These are phyloP conservation scores for Amphimallon solstitiale DNA, from an alignment of 2,888 invertebrate species.

Conservation along the genomic window DNA sequence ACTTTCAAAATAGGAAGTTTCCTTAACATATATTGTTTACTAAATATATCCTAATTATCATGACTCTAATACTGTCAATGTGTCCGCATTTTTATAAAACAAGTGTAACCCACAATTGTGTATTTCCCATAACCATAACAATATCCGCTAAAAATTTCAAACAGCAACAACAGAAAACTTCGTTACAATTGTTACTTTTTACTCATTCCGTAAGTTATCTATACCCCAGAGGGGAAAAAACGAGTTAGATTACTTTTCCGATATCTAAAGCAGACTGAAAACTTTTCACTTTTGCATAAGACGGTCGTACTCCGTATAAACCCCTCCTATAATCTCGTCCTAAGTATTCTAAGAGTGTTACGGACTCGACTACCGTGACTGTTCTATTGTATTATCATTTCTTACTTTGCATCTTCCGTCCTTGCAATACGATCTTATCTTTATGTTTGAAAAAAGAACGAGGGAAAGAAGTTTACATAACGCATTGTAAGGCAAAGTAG, in stretches of 20 bases:
- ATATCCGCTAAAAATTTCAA: background rate
- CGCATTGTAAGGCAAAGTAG: too few relatives aligned
- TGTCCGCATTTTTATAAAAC: background rate
- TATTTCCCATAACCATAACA: background rate
- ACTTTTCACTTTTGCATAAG: conserved; percentile 32
- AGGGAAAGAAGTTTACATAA: background rate
- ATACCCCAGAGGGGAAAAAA: background rate
- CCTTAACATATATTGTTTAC: too few relatives aligned
- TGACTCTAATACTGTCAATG: background rate
- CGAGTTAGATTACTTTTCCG: conserved; percentile 29
- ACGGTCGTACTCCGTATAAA: background rate
- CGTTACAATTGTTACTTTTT: background rate
- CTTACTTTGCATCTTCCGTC: background rate
- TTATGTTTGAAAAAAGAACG: background rate
- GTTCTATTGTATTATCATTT: conserved; percentile 31
- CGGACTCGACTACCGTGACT: conserved; percentile 17
- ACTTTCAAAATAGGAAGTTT: too few relatives aligned
- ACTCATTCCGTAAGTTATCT: background rate
- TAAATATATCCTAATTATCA: too few relatives aligned
- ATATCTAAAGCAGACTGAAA: conserved; percentile 21
- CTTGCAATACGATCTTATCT: conserved; percentile 14
- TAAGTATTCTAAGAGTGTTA: conserved; percentile 9
- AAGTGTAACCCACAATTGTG: background rate
- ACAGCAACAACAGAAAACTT: background rate
- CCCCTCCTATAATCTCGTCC: conserved; percentile 15